Evolutionary conservation across 2,888 invertebrate genomes (phyloP), one percentile per base, ranked within the genome.

Genomic region (Drosophila neotestacea): DNA sequence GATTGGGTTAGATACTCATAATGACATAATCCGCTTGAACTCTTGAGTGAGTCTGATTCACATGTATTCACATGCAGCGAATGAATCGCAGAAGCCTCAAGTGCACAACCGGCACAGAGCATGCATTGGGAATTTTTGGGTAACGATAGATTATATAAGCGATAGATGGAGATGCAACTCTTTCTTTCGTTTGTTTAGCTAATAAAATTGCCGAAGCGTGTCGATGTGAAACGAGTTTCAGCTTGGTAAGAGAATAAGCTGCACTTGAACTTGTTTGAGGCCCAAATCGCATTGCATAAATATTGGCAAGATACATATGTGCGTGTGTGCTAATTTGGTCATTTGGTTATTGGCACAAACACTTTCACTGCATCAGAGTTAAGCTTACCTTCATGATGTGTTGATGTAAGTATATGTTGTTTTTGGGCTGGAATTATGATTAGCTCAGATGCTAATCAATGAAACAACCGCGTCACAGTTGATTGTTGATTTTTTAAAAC

Each of bases 181-280:
- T 59, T 50, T 55, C 65, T 50, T 44, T 56, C 73, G 56, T 63
- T 51, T 64, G 73, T 60, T 83, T 72, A 48, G 65, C 87, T 73
- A 79, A 85, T 72, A 70, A 64, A 66, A 47, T 54, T 70, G 70
- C 30, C 71, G 81, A 67, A 69, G 77, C 81, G 69, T 81, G 74
- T 71, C 71, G 54, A 69, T 48, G 44, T 44, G 51, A 77, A 84
- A 85, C 83, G 50, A 68, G 86, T 84, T 84, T 77, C 34, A 34
- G 30, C 59, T 72, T 62, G 64, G 54, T 39, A 70, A 52, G 64
- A 85, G 80, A 83, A 78, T 74, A 65, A 54, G 54, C 61, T 89
- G 89, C 89, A 87, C 85, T 86, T 86, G 89, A 86, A 86, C 85
- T 86, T 89, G 89, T 81, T 85, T 71, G 44, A 32, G 36, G 9